Conservation (phyloP, 2,113 vertebrate species). For the Scalopus aquaticus region DNA sequence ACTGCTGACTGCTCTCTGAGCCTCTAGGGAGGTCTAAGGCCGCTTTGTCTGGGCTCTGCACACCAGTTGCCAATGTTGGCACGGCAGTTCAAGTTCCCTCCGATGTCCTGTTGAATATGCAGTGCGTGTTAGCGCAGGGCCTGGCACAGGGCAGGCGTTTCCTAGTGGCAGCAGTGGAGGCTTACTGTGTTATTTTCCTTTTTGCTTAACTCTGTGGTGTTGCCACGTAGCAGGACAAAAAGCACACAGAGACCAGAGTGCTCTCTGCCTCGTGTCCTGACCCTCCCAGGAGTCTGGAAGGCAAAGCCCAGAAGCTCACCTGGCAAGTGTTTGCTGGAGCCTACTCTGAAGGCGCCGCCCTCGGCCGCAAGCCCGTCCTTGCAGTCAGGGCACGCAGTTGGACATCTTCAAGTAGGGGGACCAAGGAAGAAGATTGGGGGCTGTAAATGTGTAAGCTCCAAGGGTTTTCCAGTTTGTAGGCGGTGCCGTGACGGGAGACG, state of each 20-base stretch:
- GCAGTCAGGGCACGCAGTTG: not conserved
- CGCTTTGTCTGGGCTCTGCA: not conserved
- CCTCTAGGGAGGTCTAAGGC: not conserved
- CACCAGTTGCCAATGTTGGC: not conserved
- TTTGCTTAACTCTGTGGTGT: slow-evolving; percentile 46
- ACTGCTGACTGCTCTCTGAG: not conserved
- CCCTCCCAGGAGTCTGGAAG: slow-evolving; percentile 30
- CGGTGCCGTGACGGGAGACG: not conserved
- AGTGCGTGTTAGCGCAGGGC: not conserved
- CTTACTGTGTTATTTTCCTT: slow-evolving; percentile 47
- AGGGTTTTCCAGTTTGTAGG: not conserved
- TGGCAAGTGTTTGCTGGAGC: not conserved
- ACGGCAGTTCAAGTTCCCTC: not conserved
- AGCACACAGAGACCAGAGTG: not conserved
- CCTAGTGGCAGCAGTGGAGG: not conserved
- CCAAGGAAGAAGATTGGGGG: not conserved
- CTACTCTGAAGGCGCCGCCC: not conserved
- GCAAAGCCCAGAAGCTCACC: not conserved
- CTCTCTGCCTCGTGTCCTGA: slow-evolving; percentile 24
- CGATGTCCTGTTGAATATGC: slow-evolving; percentile 33
- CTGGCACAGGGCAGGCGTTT: slow-evolving; percentile 12
- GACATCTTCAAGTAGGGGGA: not conserved
- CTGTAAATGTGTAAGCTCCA: not conserved
- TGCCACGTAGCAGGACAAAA: not conserved
- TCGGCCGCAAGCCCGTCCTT: not conserved